phyloP scores from a whole-genome alignment of 2,888 invertebrate genomes.

The Cynaeus angustus region DNA sequence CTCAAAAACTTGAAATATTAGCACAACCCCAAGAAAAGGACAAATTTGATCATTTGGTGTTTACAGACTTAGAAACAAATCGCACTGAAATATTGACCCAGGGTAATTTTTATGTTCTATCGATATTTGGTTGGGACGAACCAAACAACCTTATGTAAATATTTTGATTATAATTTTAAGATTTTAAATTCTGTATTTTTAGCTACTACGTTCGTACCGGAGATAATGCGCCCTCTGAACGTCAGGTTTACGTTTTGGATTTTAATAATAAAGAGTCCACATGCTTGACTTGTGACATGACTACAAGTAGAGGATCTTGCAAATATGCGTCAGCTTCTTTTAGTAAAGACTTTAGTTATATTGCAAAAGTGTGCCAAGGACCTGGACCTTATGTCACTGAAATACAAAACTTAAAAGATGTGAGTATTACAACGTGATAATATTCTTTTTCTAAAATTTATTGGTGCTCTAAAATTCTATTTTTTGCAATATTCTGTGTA shows the following conservation, averaged over 20 bases:
- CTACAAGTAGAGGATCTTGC: constrained; percentile 76
- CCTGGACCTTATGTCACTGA: constrained; percentile 76
- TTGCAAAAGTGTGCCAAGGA: constrained; percentile 80
- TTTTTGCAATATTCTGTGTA: too few species aligned
- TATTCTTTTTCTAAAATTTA: too few species aligned
- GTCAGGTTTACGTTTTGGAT: constrained; percentile 77
- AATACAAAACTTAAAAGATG: constrained; percentile 70
- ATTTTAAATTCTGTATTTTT: constrained; percentile 50
- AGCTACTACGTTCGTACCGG: constrained; percentile 85
- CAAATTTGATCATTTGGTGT: constrained; percentile 64
- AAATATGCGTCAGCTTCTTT: constrained; percentile 76
- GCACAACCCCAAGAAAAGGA: constrained; percentile 62
- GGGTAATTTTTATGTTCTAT: constrained; percentile 76
- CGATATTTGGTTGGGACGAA: constrained; percentile 78
- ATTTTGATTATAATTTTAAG: not conserved
- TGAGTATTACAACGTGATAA: too few species aligned
- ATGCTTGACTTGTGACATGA: constrained; percentile 82
- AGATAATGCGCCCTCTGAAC: constrained; percentile 78
- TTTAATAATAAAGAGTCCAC: constrained; percentile 58
- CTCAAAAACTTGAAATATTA: constrained; percentile 59
- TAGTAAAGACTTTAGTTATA: constrained; percentile 78
- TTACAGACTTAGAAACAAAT: constrained; percentile 55
- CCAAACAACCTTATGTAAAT: constrained; percentile 74
- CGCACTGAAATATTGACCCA: constrained; percentile 72
- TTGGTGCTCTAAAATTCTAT: too few species aligned